Percentiles rank a stretch among this genome's conserved stretches.
Conservation (phyloP, 2,797 vertebrate genomes). For the Clarias laeviceps region DNA sequence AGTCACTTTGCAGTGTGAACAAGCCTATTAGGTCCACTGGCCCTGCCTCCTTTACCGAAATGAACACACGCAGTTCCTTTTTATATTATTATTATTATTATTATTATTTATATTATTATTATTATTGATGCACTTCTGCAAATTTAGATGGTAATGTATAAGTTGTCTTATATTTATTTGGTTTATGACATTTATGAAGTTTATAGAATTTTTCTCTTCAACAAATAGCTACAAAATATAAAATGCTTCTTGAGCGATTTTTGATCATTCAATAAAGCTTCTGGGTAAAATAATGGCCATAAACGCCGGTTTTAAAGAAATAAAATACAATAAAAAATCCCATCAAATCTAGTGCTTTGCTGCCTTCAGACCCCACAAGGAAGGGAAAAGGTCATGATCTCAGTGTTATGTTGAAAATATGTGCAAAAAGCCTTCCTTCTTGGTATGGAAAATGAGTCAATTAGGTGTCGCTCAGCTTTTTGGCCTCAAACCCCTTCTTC, state of each 20-base stretch:
- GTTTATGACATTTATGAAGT: neutral
- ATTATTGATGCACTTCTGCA: neutral
- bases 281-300: neutral
- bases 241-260: neutral
- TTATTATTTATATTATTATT: slow-evolving; percentile 12
- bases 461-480: slow-evolving; percentile 20
- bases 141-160: neutral
- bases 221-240: neutral
- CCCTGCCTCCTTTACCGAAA: too few relatives aligned
- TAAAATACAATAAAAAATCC: neutral
- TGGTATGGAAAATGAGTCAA: slow-evolving; percentile 28
- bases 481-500: slow-evolving; percentile 11
- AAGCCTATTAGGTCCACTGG: too few relatives aligned
- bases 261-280: slow-evolving; percentile 3
- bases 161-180: neutral
- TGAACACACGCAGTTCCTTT: too few relatives aligned
- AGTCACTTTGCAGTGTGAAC: too few relatives aligned
- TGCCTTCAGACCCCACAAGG: neutral
- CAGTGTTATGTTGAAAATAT: slow-evolving; percentile 6
- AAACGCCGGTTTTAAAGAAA: neutral
- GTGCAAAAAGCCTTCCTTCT: neutral
- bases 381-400: slow-evolving; percentile 16
- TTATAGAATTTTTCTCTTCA: neutral
- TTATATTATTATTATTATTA: neutral
- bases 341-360: neutral